A percentile compares a stretch with the other conserved stretches of the same genome.
Evolutionary conservation across 2,113 vertebrate species (phyloP).

Genomic region (Verasper variegatus): DNA sequence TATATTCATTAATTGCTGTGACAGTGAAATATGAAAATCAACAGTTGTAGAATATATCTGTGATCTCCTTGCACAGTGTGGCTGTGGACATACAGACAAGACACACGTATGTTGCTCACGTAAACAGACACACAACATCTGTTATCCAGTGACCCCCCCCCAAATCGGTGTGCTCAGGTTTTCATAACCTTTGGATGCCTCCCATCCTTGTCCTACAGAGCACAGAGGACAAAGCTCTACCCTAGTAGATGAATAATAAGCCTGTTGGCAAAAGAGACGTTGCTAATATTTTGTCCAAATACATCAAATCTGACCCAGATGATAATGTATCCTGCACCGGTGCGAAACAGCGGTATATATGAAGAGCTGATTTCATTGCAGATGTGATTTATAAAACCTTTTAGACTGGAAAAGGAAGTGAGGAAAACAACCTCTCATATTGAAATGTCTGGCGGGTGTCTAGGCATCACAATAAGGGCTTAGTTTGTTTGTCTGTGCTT

Average conservation of each 20-base stretch:
- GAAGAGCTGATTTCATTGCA: constrained; percentile 63
- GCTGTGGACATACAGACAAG: constrained; percentile 5
- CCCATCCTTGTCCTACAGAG: constrained; percentile 68
- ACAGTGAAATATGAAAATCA: constrained; percentile 57
- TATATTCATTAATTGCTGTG: constrained; percentile 65
- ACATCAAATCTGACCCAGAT: constrained; percentile 74
- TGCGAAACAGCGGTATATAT: constrained; percentile 67
- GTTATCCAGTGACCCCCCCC: constrained; percentile 18
- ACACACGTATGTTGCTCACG: not conserved
- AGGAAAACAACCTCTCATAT: constrained; percentile 33
- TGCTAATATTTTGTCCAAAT: constrained; percentile 77
- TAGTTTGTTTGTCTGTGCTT: constrained; percentile 77
- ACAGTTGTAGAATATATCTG: constrained; percentile 31
- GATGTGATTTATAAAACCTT: constrained; percentile 66
- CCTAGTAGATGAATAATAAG: constrained; percentile 78
- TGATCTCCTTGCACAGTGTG: constrained; percentile 19
- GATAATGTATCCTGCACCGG: constrained; percentile 69
- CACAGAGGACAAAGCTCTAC: constrained; percentile 65
- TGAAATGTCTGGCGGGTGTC: constrained; percentile 60
- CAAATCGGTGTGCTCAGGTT: constrained; percentile 36
- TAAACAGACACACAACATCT: constrained; percentile 36
- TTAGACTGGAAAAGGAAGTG: constrained; percentile 13
- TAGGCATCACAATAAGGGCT: constrained; percentile 64
- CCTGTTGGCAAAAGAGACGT: constrained; percentile 75
- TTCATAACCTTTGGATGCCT: constrained; percentile 70